phyloP scores from a whole-genome alignment of 2,797 vertebrate species.

The Limnodromus scolopaceus region DNA sequence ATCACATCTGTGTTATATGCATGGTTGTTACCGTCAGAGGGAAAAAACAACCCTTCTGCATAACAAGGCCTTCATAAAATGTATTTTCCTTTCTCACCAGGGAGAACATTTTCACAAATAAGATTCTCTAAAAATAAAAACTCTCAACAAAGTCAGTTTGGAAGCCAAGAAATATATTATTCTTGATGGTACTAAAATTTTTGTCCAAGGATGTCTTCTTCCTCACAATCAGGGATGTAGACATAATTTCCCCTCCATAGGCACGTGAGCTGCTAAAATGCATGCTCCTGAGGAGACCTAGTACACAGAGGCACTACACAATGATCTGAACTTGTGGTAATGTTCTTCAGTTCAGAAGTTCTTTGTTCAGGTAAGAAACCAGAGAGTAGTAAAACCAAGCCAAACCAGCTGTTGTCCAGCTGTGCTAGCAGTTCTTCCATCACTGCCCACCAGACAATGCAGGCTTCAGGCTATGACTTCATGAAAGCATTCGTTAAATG shows the following conservation, averaged over 20 bases:
- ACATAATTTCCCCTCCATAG: not conserved
- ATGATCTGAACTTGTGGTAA: not conserved
- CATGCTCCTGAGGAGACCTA: not conserved
- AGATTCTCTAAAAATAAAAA: not conserved
- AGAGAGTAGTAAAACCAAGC: not conserved
- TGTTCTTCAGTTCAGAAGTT: not conserved
- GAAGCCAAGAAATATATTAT: not conserved
- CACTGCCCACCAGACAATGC: slow-evolving; percentile 74
- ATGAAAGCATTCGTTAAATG: slow-evolving; percentile 73
- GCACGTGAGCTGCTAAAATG: not conserved
- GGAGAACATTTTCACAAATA: not conserved
- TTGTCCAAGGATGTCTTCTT: not conserved
- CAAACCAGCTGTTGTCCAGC: slow-evolving; percentile 19
- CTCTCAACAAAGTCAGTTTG: not conserved
- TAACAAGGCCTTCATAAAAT: not conserved
- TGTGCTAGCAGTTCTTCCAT: slow-evolving; percentile 74
- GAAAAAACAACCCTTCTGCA: not conserved
- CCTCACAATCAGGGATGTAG: not conserved
- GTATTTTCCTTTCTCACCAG: not conserved
- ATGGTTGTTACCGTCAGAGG: not conserved
- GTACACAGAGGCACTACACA: not conserved
- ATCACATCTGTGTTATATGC: not conserved
- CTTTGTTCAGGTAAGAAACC: not conserved
- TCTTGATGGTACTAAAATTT: not conserved
- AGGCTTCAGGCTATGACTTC: slow-evolving; percentile 82